Conservation (phyloP, 1,140 invertebrate genomes). For the Heliothis subflexa region DNA sequence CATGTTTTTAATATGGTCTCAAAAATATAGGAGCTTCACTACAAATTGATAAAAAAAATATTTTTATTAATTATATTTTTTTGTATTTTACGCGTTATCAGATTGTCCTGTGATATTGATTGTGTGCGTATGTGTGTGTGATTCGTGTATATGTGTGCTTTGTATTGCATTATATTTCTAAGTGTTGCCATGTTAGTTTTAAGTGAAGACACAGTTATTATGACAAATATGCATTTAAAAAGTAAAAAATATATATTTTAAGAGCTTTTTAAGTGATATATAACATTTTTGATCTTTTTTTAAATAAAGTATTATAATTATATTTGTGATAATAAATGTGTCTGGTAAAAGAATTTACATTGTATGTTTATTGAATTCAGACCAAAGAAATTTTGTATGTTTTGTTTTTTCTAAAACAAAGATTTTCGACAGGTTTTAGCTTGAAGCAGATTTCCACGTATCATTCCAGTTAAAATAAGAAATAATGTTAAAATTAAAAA, state of each 20-base stretch:
- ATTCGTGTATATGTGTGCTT: neutral
- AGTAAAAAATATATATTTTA: neutral
- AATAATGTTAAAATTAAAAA: neutral
- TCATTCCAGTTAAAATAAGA: slow-evolving; percentile 26
- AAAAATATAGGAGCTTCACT: neutral
- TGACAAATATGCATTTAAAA: slow-evolving; percentile 3
- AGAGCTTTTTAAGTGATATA: neutral
- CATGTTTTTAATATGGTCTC: too few relatives aligned
- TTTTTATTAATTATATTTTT: neutral
- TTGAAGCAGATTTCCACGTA: neutral
- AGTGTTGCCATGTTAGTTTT: slow-evolving; percentile 33
- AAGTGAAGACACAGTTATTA: slow-evolving; percentile 2
- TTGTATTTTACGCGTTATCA: slow-evolving; percentile 9
- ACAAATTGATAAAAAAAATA: neutral
- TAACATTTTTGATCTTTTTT: neutral
- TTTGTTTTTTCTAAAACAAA: neutral
- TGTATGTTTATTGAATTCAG: slow-evolving; percentile 13
- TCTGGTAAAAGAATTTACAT: neutral
- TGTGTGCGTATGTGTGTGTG: neutral
- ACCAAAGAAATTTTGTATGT: slow-evolving; percentile 39
- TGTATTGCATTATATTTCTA: slow-evolving; percentile 12
- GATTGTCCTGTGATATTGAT: slow-evolving; percentile 31
- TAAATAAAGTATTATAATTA: neutral
- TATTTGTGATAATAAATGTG: slow-evolving; percentile 25
- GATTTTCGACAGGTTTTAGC: neutral